Conservation (phyloP, 2,888 invertebrate species). For the Hypercompe scribonia region DNA sequence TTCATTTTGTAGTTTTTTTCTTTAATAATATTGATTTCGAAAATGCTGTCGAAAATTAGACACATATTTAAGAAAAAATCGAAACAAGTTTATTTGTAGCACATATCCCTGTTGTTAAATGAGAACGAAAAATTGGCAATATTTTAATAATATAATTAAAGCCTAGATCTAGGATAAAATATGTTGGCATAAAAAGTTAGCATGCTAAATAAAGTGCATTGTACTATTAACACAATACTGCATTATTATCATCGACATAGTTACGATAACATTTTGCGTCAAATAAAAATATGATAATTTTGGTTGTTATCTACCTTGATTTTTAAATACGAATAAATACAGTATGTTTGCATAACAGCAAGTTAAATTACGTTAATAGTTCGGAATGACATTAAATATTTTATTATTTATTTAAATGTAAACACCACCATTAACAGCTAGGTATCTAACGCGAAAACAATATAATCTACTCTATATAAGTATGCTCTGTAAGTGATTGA, state of each 20-base stretch:
- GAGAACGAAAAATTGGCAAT: background rate
- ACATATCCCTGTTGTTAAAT: background rate
- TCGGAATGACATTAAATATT: no score
- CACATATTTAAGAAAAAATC: no score
- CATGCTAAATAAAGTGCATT: background rate
- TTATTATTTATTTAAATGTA: no score
- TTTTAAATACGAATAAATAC: background rate
- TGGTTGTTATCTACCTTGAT: background rate
- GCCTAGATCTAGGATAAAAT: background rate
- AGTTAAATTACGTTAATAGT: no score
- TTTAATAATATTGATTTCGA: no score
- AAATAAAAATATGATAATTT: background rate
- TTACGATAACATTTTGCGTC: background rate
- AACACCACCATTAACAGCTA: no score
- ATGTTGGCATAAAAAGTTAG: background rate
- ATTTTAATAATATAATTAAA: background rate
- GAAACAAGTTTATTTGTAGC: no score
- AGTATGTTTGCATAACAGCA: background rate
- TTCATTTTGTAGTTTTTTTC: no score
- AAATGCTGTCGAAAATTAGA: no score
- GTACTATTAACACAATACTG: background rate
- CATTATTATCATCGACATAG: background rate
- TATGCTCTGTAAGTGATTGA: no score
- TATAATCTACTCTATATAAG: no score
- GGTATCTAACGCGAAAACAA: no score